Base-by-base conservation (phyloP, 2,888 invertebrate species). In the Serripes groenlandicus region DNA sequence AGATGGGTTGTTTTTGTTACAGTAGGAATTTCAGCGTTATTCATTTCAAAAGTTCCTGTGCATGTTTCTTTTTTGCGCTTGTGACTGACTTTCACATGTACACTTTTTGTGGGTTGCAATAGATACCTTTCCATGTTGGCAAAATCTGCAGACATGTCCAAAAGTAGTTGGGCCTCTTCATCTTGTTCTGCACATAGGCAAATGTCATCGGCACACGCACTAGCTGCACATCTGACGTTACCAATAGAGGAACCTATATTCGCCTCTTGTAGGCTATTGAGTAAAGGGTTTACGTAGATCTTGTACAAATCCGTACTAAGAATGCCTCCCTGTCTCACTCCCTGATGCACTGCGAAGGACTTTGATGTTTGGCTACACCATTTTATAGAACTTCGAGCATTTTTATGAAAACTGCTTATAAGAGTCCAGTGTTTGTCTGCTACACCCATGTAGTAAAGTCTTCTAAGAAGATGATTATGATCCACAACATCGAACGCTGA, bases 301-400 rank as follows among this genome's bases (percentile, higher is more conserved):
- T 64, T 30, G 23, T 64, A 34, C 5, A 64, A 34, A 30, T 64
- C 64, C 9, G 32, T 32, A 11, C 34, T 32, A 18, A 34, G 5
- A 21, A 64, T 30, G 18, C 64, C 64, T 7, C 64, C 64, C n/a
- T 64, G 64, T 64, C 34, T 64, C 4, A 64, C 34, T 11, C 64
- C 64, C 35, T 64, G 64, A 9, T 9, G 4, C 21, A 64, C 21
- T 2, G 32, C 21, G 21, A 64, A 64, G 9, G 30, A 15, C 18
- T 64, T 21, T 34, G 34, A 32, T 64, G 18, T 1, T 34, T 64
- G 64, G 64, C 35, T 34, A 5, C 21, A 1, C 32, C 32, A 64
- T 34, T 64, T 64, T 2, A 64, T 35, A 21, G 34, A 30, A 32
- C 32, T 64, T n/a, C 34, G 9, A 34, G 64, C 4, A 15, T 32